phyloP scores from a whole-genome alignment of 2,888 invertebrate genomes.

The Mantis religiosa region DNA sequence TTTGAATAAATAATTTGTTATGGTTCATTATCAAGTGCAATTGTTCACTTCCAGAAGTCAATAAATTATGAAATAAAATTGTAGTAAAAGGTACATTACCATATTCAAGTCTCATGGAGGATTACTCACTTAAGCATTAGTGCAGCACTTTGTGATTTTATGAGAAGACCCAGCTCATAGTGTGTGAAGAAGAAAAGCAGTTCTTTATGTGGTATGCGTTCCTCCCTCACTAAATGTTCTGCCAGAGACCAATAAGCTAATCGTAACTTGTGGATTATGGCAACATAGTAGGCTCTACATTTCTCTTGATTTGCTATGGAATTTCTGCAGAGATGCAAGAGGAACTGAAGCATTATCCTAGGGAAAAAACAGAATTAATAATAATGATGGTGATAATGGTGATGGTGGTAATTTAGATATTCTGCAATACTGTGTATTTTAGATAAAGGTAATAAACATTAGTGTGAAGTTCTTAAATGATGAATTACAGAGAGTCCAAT shows the following conservation, averaged over 20 bases:
- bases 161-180: slow-evolving; percentile 57
- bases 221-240: slow-evolving; percentile 54
- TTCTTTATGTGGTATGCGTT: slow-evolving; percentile 59
- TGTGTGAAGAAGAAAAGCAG: slow-evolving; percentile 65
- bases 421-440: no score
- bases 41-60: background rate
- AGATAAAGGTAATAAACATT: no score
- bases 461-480: no score
- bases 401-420: background rate
- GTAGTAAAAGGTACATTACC: background rate
- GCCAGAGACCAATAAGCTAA: slow-evolving; percentile 56
- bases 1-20: background rate
- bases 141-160: slow-evolving; percentile 51
- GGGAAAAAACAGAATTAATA: slow-evolving; percentile 24
- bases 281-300: slow-evolving; percentile 59
- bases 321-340: slow-evolving; percentile 42
- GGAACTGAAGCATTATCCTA: slow-evolving; percentile 41
- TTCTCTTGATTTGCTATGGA: slow-evolving; percentile 55
- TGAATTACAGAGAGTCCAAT: no score
- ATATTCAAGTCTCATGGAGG: background rate
- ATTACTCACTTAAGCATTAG: slow-evolving; percentile 58
- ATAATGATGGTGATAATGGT: background rate
- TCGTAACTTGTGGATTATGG: slow-evolving; percentile 56
- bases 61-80: background rate
- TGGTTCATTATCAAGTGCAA: background rate